Percentiles rank a stretch among this genome's conserved stretches.
phyloP scores from a whole-genome alignment of 1,140 invertebrate species.

The Chironomus striatipennis region DNA sequence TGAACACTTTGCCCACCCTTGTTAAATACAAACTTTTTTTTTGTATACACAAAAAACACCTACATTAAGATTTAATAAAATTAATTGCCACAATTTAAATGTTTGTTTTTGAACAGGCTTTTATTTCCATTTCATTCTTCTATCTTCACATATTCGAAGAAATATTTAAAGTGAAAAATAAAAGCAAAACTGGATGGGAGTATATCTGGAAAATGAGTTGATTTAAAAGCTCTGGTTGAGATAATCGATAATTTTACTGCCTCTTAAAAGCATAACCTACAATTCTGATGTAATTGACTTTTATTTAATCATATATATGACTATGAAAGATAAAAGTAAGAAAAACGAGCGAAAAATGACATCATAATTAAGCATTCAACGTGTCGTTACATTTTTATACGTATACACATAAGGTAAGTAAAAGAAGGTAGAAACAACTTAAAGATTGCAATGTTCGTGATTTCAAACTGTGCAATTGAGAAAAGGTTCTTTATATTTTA shows the following conservation, averaged over 20 bases:
- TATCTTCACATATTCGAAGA: background rate
- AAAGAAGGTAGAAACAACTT: too few relatives aligned
- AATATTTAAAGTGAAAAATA: background rate
- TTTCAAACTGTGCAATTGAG: too few relatives aligned
- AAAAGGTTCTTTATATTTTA: background rate
- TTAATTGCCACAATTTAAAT: slow-evolving; percentile 18
- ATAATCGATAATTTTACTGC: slow-evolving; percentile 16
- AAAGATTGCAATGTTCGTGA: too few relatives aligned
- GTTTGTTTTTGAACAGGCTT: slow-evolving; percentile 13
- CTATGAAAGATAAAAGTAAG: background rate
- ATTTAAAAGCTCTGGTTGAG: background rate
- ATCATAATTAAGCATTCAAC: slow-evolving; percentile 19
- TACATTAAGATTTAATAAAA: slow-evolving; percentile 18
- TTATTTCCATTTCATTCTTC: background rate
- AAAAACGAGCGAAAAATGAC: background rate
- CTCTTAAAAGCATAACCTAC: slow-evolving; percentile 11
- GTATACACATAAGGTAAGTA: background rate
- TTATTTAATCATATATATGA: background rate
- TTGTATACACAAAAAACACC: background rate
- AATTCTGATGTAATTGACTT: slow-evolving; percentile 21
- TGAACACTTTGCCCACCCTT: too few relatives aligned
- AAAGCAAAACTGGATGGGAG: too few relatives aligned
- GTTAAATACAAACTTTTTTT: background rate
- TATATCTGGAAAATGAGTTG: too few relatives aligned
- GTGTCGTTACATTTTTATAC: background rate